Evolutionary conservation across 2,113 vertebrate genomes (phyloP).

Genomic region (Atlantisia rogersi): DNA sequence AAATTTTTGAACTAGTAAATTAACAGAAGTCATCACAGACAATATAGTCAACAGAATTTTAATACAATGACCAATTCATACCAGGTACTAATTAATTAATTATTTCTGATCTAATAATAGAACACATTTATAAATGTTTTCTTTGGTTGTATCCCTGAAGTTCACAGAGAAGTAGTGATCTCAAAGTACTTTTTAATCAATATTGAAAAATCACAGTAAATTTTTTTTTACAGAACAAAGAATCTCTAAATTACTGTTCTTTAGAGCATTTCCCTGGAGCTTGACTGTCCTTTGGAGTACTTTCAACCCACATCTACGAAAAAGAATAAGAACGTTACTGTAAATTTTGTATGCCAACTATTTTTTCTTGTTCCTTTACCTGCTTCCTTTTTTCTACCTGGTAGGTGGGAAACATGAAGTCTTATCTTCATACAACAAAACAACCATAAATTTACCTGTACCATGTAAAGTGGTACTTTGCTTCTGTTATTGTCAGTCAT

Average conservation of each 20-base stretch:
- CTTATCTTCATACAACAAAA: neutral
- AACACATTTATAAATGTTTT: neutral
- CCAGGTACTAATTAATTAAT: neutral
- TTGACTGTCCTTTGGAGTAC: neutral
- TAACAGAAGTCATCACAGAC: neutral
- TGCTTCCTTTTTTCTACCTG: neutral
- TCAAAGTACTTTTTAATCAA: neutral
- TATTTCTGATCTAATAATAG: neutral
- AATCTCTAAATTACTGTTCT: neutral
- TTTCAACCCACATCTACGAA: neutral
- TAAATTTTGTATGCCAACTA: neutral
- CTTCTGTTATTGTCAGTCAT: neutral
- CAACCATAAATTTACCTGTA: neutral
- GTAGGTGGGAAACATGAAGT: neutral
- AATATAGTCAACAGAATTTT: neutral
- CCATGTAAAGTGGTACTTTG: neutral
- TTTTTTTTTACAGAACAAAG: neutral
- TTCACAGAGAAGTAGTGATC: neutral
- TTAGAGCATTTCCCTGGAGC: neutral
- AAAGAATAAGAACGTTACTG: neutral
- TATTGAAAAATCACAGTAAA: neutral
- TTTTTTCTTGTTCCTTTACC: neutral
- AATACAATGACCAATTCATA: neutral
- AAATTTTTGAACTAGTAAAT: neutral
- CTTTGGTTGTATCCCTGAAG: neutral